These are phyloP conservation scores for Dasyprocta punctata DNA, from an alignment of 2,113 vertebrate genomes.

Conservation along the genomic window DNA sequence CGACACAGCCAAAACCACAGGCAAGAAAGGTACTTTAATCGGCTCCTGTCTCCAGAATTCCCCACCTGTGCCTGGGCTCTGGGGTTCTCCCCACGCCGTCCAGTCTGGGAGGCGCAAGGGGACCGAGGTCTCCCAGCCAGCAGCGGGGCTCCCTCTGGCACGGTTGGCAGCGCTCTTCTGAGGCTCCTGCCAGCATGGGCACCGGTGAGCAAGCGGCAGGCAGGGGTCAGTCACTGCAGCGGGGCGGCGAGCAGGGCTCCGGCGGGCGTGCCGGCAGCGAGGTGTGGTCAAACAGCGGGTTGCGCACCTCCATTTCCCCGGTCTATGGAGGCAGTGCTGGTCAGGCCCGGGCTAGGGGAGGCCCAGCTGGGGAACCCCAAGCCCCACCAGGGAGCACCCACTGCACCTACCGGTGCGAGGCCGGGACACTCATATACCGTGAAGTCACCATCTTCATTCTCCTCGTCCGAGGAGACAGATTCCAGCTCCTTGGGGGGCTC, in stretches of 20 bases:
- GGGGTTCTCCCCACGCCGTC: neutral
- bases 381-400: neutral
- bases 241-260: slow-evolving; percentile 5
- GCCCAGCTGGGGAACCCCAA: neutral
- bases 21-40: slow-evolving; percentile 42
- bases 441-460: slow-evolving; percentile 97
- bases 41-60: neutral
- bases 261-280: slow-evolving; percentile 86
- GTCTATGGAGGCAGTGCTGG: slow-evolving; percentile 83
- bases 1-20: neutral
- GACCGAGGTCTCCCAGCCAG: neutral
- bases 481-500: slow-evolving; percentile 91
- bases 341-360: neutral
- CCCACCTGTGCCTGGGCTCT: neutral
- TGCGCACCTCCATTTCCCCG: slow-evolving; percentile 98
- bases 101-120: neutral
- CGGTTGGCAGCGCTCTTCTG: neutral
- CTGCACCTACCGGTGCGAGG: slow-evolving; percentile 92
- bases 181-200: neutral
- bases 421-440: slow-evolving; percentile 97
- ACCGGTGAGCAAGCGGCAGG: neutral
- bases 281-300: slow-evolving; percentile 94
- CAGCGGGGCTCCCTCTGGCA: neutral
- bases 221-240: slow-evolving; percentile 5
- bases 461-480: slow-evolving; percentile 92